Evolutionary conservation across 2,113 vertebrate genomes (phyloP), one percentile per base, ranked within the genome.

Genomic region (Syrmaticus mikado): DNA sequence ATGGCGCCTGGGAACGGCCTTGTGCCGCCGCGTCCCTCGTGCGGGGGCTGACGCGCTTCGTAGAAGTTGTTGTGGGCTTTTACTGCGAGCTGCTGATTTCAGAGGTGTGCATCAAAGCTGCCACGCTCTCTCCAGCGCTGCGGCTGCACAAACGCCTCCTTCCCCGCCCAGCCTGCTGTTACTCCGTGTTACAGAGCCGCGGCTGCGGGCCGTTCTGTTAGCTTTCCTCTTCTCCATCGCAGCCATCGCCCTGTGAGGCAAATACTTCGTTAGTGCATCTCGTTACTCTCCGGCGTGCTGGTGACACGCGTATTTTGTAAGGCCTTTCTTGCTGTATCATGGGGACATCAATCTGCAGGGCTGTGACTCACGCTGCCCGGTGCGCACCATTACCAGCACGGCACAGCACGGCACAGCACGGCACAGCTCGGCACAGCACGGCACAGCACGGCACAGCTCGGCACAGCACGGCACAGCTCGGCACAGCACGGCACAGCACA

Each of bases 221-320:
- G 8, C 25, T 75, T 93, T 81, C 18, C 13, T 80, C 34, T 67
- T 50, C 32, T 83, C 22, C 12, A 1, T 38, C 78, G 9, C 48
- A 38, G 8, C 25, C 3, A 0, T 25, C 46, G 27, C 24, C 28
- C n/a, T 41, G 16, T 43, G 91, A 40, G 25, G 5, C 4, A 34
- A 34, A 55, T 58, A 64, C 50, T 68, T 1, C 5, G 20, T 58
- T 77, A 66, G 67, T 41, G 2, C 11, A 53, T 71, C 45, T 53
- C 13, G 64, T 70, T 24, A 1, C 3, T 50, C 0, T 0, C 70
- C 48, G 61, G 5, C 12, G 40, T 40, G 61, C 27, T 64, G 92
- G 52, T 88, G 88, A 94, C 80, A 81, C 60, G 34, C 21, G 46
- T 48, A 41, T 93, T 95, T 88, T 50, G 61, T 46, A 96, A 93